Conservation (phyloP, 1,140 invertebrate species). For the Pseudoatta argentina region DNA sequence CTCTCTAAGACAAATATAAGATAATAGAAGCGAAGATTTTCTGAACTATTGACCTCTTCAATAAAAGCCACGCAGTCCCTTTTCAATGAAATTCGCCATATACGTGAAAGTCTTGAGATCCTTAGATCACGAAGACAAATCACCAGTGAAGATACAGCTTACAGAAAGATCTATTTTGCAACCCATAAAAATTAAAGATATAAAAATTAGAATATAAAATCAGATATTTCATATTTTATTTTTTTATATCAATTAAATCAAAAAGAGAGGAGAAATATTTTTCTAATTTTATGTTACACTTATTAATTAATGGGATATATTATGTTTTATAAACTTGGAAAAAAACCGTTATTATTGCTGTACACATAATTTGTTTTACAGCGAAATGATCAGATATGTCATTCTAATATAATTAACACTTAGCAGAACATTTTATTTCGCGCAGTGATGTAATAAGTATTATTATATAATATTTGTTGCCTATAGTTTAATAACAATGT, state of each 20-base stretch:
- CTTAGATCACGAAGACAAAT: not conserved
- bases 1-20: not conserved
- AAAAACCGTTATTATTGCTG: too few relatives aligned
- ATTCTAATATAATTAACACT: not conserved
- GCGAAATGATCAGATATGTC: not conserved
- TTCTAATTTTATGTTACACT: not conserved
- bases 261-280: not conserved
- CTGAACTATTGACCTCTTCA: not conserved
- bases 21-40: not conserved
- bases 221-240: not conserved
- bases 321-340: not conserved
- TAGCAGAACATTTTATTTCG: not conserved
- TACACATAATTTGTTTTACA: not conserved
- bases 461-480: constrained; percentile 25
- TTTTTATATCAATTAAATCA: not conserved
- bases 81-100: not conserved
- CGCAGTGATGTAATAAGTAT: not conserved
- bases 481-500: not conserved
- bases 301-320: not conserved
- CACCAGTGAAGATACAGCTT: not conserved
- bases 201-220: not conserved
- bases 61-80: not conserved
- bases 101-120: not conserved
- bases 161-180: not conserved
- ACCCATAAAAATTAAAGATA: not conserved